Conservation (phyloP, 2,797 vertebrate species). For the Premnoplex brunnescens region DNA sequence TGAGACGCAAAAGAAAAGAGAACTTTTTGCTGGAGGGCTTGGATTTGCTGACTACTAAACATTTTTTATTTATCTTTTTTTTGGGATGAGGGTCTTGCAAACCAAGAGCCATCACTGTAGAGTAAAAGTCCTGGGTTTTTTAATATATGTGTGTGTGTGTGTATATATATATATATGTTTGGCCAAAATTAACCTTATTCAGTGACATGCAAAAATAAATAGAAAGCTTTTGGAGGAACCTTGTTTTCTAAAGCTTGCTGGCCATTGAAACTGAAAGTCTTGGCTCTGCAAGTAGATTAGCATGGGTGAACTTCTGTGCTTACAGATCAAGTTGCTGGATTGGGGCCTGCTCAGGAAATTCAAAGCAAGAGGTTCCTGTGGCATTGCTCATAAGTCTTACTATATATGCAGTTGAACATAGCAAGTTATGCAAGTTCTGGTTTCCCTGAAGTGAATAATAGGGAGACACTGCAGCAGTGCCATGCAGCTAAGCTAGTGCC, state of each 20-base stretch:
- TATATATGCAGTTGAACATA: not conserved
- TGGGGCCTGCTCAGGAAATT: constrained; percentile 11
- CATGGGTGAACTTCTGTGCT: not conserved
- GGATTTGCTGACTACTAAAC: not conserved
- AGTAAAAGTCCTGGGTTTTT: not conserved
- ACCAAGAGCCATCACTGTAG: rapidly evolving
- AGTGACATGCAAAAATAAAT: not conserved
- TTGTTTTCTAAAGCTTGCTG: not conserved
- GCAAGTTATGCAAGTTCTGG: not conserved
- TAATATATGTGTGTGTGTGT: too few species aligned
- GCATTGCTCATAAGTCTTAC: constrained; percentile 11
- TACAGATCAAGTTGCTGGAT: not conserved
- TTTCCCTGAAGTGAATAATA: not conserved
- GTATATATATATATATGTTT: too few species aligned
- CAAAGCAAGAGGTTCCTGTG: constrained; percentile 34
- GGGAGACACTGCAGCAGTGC: not conserved
- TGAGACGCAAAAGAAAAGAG: not conserved
- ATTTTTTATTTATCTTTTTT: not conserved
- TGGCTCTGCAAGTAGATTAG: not conserved
- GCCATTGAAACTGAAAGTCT: not conserved
- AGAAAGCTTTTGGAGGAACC: not conserved
- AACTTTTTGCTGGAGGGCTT: not conserved
- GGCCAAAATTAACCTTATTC: not conserved
- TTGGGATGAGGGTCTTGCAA: not conserved
- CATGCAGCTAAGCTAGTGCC: not conserved